Conservation (phyloP, 2,113 vertebrate species). For the Macquaria australasica region DNA sequence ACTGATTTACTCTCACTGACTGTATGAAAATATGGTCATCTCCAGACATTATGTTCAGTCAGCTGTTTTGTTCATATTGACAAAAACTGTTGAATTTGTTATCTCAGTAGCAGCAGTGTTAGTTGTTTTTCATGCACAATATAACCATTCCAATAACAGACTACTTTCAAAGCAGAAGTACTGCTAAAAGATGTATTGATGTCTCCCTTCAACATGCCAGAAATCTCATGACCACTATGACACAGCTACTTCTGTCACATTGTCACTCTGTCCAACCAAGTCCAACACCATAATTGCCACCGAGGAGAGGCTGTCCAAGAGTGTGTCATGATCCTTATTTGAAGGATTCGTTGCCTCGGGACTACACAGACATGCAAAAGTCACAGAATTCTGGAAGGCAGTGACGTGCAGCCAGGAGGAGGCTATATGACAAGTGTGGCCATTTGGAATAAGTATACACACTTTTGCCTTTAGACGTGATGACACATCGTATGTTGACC, state of each 20-base stretch:
- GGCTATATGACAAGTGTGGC: no score
- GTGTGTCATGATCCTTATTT: neutral
- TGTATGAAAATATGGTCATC: neutral
- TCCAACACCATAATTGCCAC: neutral
- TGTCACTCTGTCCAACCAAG: neutral
- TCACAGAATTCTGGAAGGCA: no score
- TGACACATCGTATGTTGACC: neutral
- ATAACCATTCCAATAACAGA: neutral
- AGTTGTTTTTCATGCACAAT: neutral
- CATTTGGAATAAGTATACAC: no score
- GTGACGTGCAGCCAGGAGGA: no score
- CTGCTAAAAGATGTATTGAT: neutral
- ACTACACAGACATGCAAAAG: no score
- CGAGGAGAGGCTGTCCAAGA: neutral
- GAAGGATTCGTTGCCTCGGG: no score
- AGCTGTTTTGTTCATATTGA: no score
- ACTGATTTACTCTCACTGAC: neutral
- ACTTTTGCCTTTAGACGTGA: neutral
- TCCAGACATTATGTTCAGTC: neutral
- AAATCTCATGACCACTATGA: no score
- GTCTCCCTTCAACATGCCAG: no score
- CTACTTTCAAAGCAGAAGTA: no score
- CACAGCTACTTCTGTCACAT: neutral
- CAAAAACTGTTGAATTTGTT: neutral
- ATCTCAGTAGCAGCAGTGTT: neutral